Conservation (phyloP, 1,140 invertebrate species). For the Calycopis cecrops region DNA sequence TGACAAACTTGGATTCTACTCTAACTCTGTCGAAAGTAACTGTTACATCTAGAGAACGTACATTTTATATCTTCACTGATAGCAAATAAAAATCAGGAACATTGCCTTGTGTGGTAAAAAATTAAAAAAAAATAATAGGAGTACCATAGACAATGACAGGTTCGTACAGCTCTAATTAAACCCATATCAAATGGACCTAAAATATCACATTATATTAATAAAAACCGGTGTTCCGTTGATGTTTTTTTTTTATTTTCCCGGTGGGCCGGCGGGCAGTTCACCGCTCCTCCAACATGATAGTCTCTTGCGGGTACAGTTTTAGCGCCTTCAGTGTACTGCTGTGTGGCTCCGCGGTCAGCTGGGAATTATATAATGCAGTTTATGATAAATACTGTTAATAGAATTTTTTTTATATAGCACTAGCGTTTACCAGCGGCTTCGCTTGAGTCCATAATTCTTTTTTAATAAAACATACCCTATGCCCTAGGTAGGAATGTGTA, state of each 20-base stretch:
- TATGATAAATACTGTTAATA: no score
- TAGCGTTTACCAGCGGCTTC: no score
- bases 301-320: conserved; percentile 94
- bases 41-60: no score
- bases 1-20: no score
- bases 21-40: no score
- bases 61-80: no score
- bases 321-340: conserved; percentile 85
- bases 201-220: not conserved
- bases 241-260: not conserved
- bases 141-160: not conserved
- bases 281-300: conserved; percentile 93
- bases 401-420: no score
- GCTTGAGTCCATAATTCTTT: no score
- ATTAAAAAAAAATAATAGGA: conserved; percentile 1
- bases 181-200: conserved; percentile 8
- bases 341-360: conserved; percentile 87
- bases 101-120: not conserved
- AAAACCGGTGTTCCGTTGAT: conserved; percentile 7
- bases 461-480: no score
- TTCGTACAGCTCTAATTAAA: not conserved
- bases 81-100: no score
- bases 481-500: no score
- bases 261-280: conserved; percentile 58
- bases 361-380: conserved; percentile 45